Base-by-base conservation (phyloP, 2,113 vertebrate species). In the Daboia siamensis region DNA sequence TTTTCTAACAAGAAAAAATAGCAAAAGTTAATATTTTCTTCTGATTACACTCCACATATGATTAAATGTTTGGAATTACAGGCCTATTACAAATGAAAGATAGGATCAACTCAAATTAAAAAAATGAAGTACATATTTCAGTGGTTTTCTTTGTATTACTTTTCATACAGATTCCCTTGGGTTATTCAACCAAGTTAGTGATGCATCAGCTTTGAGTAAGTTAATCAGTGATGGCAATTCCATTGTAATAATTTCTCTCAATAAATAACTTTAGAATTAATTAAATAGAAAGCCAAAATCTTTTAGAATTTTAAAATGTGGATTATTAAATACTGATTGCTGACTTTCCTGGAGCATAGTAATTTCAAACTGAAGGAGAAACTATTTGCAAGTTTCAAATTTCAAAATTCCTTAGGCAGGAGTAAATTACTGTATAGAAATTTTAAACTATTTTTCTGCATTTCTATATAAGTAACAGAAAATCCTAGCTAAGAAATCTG, bases 181-280 rank as follows among this genome's bases (percentile, higher is more conserved):
- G 93, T 85, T 95, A 95, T 95, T 97, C 93, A 94, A 86, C 92
- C 91, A 91, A 92, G 90, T 0, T 0, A 90, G 91, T 95, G 94
- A 96, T 93, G 95, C 95, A 96, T 95, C 88, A 92, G 74, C 92
- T 95, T 94, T 3, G 86, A 89, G 86, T 94, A 95, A 94, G 90
- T 69, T 95, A 96, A 96, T 95, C 94, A 93, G 94, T 88, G 95
- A 93, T 93, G 95, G 97, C 96, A 96, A 95, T 93, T 93, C 94
- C 94, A 89, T 94, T 96, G 91, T 96, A 96, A 96, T 95, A 94
- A 95, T 1, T 93, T 93, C 93, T 95, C 94, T 96, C 20, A 52
- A n/a, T 86, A 3, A 0, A n/a, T 54, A 87, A 61, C 84, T 94
- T 80, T 87, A 90, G 57, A 48, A 89, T 54, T 92, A 95, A 92